A percentile compares a stretch with the other conserved stretches of the same genome.
phyloP scores from a whole-genome alignment of 2,797 vertebrate species.

The Enteromius fasciolatus region DNA sequence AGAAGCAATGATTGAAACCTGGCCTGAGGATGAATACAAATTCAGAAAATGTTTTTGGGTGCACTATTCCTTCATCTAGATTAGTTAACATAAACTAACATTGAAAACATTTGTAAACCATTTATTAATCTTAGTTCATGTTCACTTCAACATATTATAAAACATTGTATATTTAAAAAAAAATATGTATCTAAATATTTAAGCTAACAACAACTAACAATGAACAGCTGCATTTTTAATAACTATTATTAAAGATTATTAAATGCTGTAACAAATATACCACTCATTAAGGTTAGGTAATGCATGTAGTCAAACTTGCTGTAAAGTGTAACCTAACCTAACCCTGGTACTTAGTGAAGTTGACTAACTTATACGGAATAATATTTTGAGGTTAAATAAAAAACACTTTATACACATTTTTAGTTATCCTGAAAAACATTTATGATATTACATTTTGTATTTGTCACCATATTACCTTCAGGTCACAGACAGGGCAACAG shows the following conservation, averaged over 20 bases:
- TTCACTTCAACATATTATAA: neutral
- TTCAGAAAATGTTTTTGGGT: neutral
- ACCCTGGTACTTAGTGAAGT: neutral
- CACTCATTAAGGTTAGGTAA: neutral
- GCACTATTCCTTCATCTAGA: neutral
- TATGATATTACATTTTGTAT: neutral
- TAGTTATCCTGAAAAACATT: neutral
- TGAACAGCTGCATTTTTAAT: neutral
- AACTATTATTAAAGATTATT: neutral
- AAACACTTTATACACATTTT: neutral
- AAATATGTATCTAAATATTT: neutral
- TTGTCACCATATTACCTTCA: constrained; percentile 49
- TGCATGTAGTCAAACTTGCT: neutral
- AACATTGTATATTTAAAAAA: too few relatives aligned
- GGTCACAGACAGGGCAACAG: constrained; percentile 60
- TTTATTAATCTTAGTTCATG: neutral
- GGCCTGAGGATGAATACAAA: neutral
- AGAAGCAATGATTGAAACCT: neutral
- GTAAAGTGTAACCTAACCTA: neutral
- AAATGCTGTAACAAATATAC: neutral
- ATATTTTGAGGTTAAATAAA: neutral
- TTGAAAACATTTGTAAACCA: neutral
- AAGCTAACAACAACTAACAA: neutral
- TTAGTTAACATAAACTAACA: neutral
- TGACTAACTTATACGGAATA: neutral